Percentiles rank a stretch among this genome's conserved stretches.
Conservation (phyloP, 2,797 vertebrate species). For the Mus spretus region DNA sequence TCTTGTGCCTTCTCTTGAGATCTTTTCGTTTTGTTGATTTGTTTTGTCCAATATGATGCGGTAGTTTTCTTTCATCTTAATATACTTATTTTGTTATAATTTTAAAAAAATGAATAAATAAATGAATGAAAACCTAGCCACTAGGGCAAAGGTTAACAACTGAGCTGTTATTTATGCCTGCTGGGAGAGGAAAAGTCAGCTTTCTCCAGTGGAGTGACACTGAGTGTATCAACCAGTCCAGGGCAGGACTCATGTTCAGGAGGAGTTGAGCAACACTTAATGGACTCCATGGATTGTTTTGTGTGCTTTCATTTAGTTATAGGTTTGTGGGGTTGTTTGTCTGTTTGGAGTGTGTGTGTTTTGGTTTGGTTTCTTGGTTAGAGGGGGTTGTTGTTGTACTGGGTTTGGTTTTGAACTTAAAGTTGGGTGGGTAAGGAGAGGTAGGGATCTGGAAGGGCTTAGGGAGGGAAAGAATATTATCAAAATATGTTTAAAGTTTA, state of each 20-base stretch:
- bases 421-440: not conserved
- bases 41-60: not conserved
- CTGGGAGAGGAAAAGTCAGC: not conserved
- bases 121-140: not conserved
- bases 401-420: not conserved
- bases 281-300: not conserved
- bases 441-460: not conserved
- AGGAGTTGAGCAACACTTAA: not conserved
- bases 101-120: not conserved
- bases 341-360: no score
- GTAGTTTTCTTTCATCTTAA: not conserved
- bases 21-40: not conserved
- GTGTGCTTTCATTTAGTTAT: not conserved
- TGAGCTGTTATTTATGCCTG: not conserved
- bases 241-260: not conserved
- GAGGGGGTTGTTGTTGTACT: not conserved
- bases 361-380: not conserved
- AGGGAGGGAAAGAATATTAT: not conserved
- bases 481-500: not conserved
- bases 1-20: not conserved
- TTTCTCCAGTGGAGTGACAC: not conserved
- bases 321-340: not conserved
- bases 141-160: not conserved
- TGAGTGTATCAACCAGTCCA: not conserved
- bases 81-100: not conserved